These are phyloP conservation scores for Auanema freiburgensis DNA, from an alignment of 2,888 invertebrate species.

Conservation along the genomic window DNA sequence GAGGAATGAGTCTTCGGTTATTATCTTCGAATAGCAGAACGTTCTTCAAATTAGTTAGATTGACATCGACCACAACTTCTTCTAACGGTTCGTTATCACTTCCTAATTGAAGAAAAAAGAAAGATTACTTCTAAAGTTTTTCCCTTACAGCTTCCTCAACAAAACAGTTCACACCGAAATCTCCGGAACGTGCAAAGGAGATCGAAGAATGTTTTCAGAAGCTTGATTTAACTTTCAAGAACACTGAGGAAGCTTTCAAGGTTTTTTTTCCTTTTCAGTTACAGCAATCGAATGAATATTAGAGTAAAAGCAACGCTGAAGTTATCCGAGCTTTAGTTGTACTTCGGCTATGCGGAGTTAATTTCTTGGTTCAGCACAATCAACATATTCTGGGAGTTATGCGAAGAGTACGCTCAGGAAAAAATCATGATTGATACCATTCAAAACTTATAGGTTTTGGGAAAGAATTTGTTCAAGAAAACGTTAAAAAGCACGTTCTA, in stretches of 20 bases:
- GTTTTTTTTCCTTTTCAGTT: conserved; percentile 25
- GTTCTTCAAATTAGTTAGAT: no score
- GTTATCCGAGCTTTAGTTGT: conserved; percentile 57
- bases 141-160: background rate
- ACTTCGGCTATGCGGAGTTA: conserved; percentile 51
- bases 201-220: conserved; percentile 51
- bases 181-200: conserved; percentile 38
- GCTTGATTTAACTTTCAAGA: conserved; percentile 58
- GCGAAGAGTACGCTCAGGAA: conserved; percentile 26
- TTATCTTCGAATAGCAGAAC: no score
- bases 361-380: conserved; percentile 58
- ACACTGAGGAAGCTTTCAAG: conserved; percentile 63
- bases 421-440: background rate
- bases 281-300: conserved; percentile 20
- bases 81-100: no score
- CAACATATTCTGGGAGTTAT: conserved; percentile 48
- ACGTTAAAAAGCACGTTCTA: conserved; percentile 91
- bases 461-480: conserved; percentile 37
- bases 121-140: no score
- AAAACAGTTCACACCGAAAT: conserved; percentile 7
- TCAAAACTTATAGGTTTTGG: conserved; percentile 22
- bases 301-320: conserved; percentile 62
- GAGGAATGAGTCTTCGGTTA: no score
- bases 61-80: no score
- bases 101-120: no score